These are phyloP conservation scores for Drosophila affinis DNA, from an alignment of 2,888 invertebrate genomes.

Conservation along the genomic window DNA sequence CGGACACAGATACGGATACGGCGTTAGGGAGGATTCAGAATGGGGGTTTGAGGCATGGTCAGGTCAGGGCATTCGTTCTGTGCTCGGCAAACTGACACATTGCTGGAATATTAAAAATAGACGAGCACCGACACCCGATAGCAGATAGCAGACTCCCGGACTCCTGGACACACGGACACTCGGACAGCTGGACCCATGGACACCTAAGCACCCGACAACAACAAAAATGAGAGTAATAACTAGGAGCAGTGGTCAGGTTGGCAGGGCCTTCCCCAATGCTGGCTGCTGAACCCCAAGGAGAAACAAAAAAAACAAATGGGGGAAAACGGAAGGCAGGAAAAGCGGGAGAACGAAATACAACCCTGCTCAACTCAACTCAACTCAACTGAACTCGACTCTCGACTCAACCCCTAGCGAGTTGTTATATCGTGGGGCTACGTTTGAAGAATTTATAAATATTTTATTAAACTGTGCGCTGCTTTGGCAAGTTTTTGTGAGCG, in stretches of 20 bases:
- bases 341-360: conserved; percentile 12
- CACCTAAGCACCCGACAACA: conserved; percentile 31
- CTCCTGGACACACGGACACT: background rate
- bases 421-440: conserved; percentile 54
- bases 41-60: too few species aligned
- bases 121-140: conserved; percentile 41
- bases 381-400: background rate
- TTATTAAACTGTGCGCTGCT: conserved; percentile 57
- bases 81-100: conserved; percentile 41
- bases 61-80: conserved; percentile 1
- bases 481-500: conserved; percentile 55
- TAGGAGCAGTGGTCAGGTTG: conserved; percentile 31
- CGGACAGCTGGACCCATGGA: background rate
- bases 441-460: conserved; percentile 59
- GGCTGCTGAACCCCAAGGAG: conserved; percentile 8
- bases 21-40: background rate
- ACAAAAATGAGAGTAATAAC: conserved; percentile 34
- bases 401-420: conserved; percentile 49
- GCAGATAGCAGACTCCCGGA: conserved; percentile 1
- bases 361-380: conserved; percentile 4
- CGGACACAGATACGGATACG: background rate
- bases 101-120: conserved; percentile 61
- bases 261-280: conserved; percentile 9
- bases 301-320: conserved; percentile 1
- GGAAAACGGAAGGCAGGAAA: background rate